Evolutionary conservation across 92 coral and sea anemone species (phyloP), one percentile per base, ranked within the genome.

Genomic region (Epizoanthus ramosus): DNA sequence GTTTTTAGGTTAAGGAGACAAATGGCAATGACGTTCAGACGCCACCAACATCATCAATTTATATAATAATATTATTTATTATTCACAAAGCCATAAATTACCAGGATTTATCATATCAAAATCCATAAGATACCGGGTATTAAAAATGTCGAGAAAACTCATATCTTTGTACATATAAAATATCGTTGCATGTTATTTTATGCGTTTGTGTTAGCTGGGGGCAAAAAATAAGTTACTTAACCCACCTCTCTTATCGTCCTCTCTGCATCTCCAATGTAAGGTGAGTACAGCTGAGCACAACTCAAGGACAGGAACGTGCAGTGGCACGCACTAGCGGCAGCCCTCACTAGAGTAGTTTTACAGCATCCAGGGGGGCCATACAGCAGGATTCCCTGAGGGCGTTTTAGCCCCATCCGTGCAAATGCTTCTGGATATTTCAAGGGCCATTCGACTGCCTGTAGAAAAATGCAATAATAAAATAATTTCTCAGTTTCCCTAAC

Each of bases 341-440:
- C 98, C 18, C 93, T 94, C 22, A 97, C 98, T 14, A 97, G 86
- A 4, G 98, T 97, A 25, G 99, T 97, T 74, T 97, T 97, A 54
- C 95, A 94, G 84, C 99, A 97, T 6, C 99, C 99, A 25, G 99
- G 98, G 23, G 99, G 99, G 67, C 99, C 99, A 82, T 94, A 94
- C 83, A 97, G 89, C 61, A 97, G 86, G 57, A 97, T 92, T 5
- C 98, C 99, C 50, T 93, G 90, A 23, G 98, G 99, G 28, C 95
- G 93, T 10, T 86, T 87, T 8, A 97, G 89, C 67, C 98, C 98
- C 82, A 97, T 82, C 37, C 98, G 90, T 47, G 95, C 86, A 70
- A 94, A 97, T 19, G 98, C 93, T 74, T 94, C 93, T 28, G 99
- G 99, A 74, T 94, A 77, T 69, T 87, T 80, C 47, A 97, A 80